Evolutionary conservation across 1,140 invertebrate species (phyloP).

Genomic region (Holcopasites calliopsidis): DNA sequence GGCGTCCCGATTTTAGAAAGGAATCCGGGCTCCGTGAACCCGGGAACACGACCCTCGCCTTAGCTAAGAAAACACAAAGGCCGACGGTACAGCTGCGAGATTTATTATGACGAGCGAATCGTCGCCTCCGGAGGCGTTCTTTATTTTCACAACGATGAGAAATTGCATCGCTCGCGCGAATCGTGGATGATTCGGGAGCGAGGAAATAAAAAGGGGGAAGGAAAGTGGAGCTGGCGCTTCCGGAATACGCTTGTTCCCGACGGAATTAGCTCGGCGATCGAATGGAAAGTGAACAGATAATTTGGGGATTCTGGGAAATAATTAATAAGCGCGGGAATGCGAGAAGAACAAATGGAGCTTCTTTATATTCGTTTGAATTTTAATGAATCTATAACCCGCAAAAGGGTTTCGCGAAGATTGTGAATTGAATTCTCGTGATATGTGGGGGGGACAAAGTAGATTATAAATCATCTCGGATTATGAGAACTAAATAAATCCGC

Average conservation of each 20-base stretch:
- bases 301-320: too few relatives aligned
- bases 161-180: background rate
- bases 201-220: too few relatives aligned
- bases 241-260: background rate
- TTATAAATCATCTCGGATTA: background rate
- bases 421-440: too few relatives aligned
- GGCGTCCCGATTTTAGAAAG: constrained; percentile 23
- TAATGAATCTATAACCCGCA: too few relatives aligned
- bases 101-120: constrained; percentile 30
- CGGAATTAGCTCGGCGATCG: background rate
- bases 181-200: background rate
- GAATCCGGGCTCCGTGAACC: background rate
- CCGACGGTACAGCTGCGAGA: constrained; percentile 16
- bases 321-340: too few relatives aligned
- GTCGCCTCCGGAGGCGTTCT: background rate
- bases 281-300: too few relatives aligned
- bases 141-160: constrained; percentile 33
- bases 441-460: background rate
- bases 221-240: background rate
- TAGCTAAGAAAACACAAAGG: constrained; percentile 31
- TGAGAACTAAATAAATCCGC: background rate
- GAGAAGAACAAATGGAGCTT: too few relatives aligned
- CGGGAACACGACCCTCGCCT: background rate
- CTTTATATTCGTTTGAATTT: too few relatives aligned
- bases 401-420: too few relatives aligned